Evolutionary conservation across 37 sponge, comb jelly and placozoan genomes (phyloP), one percentile per base, ranked within the genome.

Genomic region (Oopsacas minuta): DNA sequence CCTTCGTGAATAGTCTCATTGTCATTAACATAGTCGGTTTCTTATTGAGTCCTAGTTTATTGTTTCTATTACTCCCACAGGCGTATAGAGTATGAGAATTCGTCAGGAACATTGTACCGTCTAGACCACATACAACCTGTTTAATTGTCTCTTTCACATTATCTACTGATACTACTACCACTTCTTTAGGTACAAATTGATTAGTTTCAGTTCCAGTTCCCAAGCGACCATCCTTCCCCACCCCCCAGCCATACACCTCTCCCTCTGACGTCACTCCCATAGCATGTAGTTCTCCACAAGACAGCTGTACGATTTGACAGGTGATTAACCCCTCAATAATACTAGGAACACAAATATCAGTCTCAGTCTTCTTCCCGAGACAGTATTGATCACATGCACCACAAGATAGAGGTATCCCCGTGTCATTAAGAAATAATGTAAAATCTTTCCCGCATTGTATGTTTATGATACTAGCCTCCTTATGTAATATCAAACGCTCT

Each of bases 11-110:
- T 8, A 94, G 82, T 0, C 90, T 88, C 84, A 97, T 90, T 36
- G 93, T 88, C 85, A 92, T 89, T 34, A 93, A 86, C 87, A 97
- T 92, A 36, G 95, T 92, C 46, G 88, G 88, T 36, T 95, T 85
- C 52, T 90, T 88, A 85, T 97, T 97, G 52, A 97, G 85, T n/a
- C 98, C 95, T 25, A 97, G 88, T 37, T 97, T 97, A 84, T 97
- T 97, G 82, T 89, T 85, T 37, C 86, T 85, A 82, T 97, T 97
- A 49, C 98, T 97, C 52, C 98, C 98, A 85, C 94, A 92, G 1
- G 94, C 98, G 52, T 88, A 90, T 23, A 94, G 51, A 46, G 89
- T 82, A 10, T 95, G 95, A 46, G 85, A 87, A 28, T 85, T 86
- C 25, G 98, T 97, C 36, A 97, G 88, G 84, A 94, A 92, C 91